A percentile compares a stretch with the other conserved stretches of the same genome.
These are phyloP conservation scores for Cenopis cana DNA, from an alignment of 2,888 invertebrate species.

Conservation along the genomic window DNA sequence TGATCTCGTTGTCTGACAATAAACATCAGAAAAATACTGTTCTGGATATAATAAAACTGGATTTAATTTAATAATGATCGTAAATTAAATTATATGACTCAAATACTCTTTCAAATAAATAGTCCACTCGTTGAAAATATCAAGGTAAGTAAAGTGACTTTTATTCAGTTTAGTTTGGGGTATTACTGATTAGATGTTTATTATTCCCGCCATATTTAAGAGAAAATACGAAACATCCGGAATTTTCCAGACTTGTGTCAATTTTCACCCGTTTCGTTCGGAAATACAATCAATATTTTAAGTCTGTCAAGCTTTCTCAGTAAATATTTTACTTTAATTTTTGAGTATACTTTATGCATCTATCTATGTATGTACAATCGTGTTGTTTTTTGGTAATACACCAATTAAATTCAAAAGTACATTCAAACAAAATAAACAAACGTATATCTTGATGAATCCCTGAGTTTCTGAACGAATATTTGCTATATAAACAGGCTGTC, in stretches of 20 bases:
- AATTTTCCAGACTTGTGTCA: constrained; percentile 51
- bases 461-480: constrained; percentile 22
- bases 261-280: constrained; percentile 19
- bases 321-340: not conserved
- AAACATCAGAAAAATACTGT: not conserved
- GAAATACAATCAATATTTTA: not conserved
- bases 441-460: not conserved
- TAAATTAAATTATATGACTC: no score
- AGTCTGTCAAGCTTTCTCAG: not conserved
- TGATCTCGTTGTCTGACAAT: not conserved
- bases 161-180: not conserved
- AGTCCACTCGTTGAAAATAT: no score
- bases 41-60: no score
- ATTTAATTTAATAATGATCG: no score
- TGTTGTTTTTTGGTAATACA: no score
- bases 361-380: no score
- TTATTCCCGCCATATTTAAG: constrained; percentile 43
- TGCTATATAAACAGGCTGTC: constrained; percentile 31
- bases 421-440: not conserved
- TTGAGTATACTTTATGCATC: no score
- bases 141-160: not conserved
- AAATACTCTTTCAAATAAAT: no score
- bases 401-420: not conserved
- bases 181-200: constrained; percentile 17
- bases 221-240: constrained; percentile 53